These are phyloP conservation scores for Rhagonycha fulva DNA, from an alignment of 2,888 invertebrate genomes.

Conservation along the genomic window DNA sequence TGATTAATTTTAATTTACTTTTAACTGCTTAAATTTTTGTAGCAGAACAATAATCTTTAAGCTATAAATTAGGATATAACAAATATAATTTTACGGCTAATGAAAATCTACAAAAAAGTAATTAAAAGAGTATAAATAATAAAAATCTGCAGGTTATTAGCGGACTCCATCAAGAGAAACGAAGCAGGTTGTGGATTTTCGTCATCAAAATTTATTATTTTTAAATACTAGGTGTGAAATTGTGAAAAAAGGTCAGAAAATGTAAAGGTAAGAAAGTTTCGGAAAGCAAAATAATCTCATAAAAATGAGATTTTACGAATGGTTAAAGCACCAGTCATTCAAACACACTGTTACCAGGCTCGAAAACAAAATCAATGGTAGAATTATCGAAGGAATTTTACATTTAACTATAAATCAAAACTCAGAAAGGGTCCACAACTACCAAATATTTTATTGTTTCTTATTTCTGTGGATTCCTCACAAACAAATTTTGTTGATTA, in stretches of 20 bases:
- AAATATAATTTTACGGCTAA: background rate
- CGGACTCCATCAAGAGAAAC: background rate
- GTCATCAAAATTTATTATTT: background rate
- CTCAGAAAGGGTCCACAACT: no score
- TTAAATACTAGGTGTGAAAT: background rate
- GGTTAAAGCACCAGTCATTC: no score
- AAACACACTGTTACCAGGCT: no score
- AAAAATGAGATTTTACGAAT: no score
- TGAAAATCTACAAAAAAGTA: background rate
- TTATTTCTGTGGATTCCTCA: no score
- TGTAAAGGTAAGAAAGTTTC: background rate
- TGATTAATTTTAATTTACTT: background rate
- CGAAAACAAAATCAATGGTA: no score
- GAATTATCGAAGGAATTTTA: no score
- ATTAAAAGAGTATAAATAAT: background rate
- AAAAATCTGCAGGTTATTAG: background rate
- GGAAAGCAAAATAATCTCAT: background rate
- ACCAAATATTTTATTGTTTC: no score
- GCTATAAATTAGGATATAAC: background rate
- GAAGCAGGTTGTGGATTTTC: background rate
- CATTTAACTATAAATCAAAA: no score
- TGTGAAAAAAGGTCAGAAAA: background rate
- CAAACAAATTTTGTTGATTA: no score
- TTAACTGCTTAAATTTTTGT: background rate
- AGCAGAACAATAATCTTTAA: background rate